Evolutionary conservation across 1,140 invertebrate genomes (phyloP), one percentile per base, ranked within the genome.

Genomic region (Lasioglossum albipes): DNA sequence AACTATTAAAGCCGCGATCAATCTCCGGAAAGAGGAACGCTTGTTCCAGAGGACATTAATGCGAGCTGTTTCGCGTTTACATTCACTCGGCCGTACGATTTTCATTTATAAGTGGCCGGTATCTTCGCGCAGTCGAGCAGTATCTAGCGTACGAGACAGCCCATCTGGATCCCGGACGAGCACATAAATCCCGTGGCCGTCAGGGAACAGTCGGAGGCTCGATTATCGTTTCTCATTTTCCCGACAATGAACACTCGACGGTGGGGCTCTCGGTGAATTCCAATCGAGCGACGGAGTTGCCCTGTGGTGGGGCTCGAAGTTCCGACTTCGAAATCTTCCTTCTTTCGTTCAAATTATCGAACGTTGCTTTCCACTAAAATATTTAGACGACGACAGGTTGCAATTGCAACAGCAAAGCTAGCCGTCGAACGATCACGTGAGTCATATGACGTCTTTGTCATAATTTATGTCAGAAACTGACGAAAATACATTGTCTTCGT

Each of bases 211-310:
- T 16, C 31, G 42, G 49, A 45, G 36, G 61, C 31, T 13, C 76
- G 76, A 65, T 79, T 31, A 66, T 66, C 77, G 70, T 66, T 45
- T 66, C 77, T 72, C 70, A 74, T 79, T 79, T 74, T 45, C 49
- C 6, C 59, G 68, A 64, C 70, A 74, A 79, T 74, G 49, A 27
- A 66, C 20, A 42, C 49, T 52, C 54, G 12, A 36, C 57, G 49
- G 16, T n/a, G 12, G 9, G 9, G 22, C 49, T 13, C 68, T 42
- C 12, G 27, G 64, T 27, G 77, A 64, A 79, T 79, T 79, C 77
- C 66, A 52, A 78, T 41, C 45, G 22, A 12, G 61, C n/a, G 31
- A 62, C 66, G 20, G 69, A 49, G 65, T 65, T 36, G 36, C 36
- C 36, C 36, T 5, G 36, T 4, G 36, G 36, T 3, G 36, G 36